Base-by-base conservation (phyloP, 2,888 invertebrate species). In the Scotopteryx bipunctaria region DNA sequence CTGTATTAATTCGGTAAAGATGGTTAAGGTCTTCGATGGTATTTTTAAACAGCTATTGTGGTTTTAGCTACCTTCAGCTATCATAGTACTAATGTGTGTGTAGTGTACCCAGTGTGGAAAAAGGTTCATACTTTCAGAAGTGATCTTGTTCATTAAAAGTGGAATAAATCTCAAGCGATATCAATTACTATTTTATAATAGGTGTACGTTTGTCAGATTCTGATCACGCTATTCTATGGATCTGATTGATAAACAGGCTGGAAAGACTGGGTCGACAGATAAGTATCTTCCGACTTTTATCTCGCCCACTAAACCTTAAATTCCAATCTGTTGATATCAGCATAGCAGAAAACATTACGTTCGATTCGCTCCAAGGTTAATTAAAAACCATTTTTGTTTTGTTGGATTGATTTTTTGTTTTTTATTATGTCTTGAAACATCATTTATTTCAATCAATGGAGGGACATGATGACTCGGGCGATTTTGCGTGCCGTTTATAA, bases 401-500 rank as follows among this genome's bases (percentile, higher is more conserved):
- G 27, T 15, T 5, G 23, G 5, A 23, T 23, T 17, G n/a, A 21
- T 11, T 29, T 38, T 47, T 33, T 21, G 27, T 57, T 46, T 43
- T 43, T 29, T 31, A 37, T 17, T 25, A 9, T 31, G 9, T 31
- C 11, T 42, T 46, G 43, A 29, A 21, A 45, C 46, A 43, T 43
- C 49, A 50, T 59, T 59, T 45, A 36, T 56, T 48, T 51, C 53
- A 56, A 56, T 56, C 48, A 43, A 17, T 21, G 40, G 49, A 52
- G 49, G 52, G 49, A 27, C 37, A 44, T 15, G 41, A n/a, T 16
- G 6, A 16, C 27, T 19, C 45, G 13, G 40, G 41, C 44, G 43
- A 45, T 40, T 52, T 49, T 44, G 59, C 57, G 51, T 57, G 59
- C 46, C 31, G 41, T 40, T 49, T 59, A 52, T 56, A 54, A 32